A percentile compares a stretch with the other conserved stretches of the same genome.
Evolutionary conservation across 2,888 invertebrate species (phyloP).

Genomic region (Macropis europaea): DNA sequence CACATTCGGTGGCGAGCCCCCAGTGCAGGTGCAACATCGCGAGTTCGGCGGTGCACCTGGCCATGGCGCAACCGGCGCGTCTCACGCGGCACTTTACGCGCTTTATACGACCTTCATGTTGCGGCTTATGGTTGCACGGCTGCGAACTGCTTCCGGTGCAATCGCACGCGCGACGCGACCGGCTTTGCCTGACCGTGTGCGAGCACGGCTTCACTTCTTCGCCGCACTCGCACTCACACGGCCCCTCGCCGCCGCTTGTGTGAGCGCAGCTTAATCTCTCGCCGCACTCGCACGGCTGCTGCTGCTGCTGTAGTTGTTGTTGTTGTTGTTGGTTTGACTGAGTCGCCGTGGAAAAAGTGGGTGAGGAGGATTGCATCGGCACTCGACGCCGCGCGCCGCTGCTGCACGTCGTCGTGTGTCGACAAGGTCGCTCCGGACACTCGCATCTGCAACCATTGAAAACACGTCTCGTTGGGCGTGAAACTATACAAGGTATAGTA

Average conservation of each 20-base stretch:
- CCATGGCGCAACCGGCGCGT: constrained; percentile 77
- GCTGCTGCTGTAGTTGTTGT: constrained; percentile 41
- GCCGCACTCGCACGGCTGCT: constrained; percentile 53
- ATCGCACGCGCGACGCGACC: constrained; percentile 67
- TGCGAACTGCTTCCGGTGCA: constrained; percentile 68
- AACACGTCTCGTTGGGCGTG: background rate
- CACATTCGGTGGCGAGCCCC: constrained; percentile 82
- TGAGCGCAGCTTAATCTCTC: constrained; percentile 57
- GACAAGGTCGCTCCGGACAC: constrained; percentile 72
- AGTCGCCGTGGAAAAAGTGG: constrained; percentile 32
- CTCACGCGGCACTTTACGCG: constrained; percentile 76
- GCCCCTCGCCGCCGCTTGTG: constrained; percentile 46
- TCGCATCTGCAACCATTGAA: constrained; percentile 70
- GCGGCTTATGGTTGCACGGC: constrained; percentile 71
- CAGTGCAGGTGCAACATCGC: constrained; percentile 81
- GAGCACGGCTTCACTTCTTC: constrained; percentile 69
- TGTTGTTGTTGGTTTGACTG: constrained; percentile 37
- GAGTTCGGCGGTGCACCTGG: constrained; percentile 76
- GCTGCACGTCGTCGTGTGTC: constrained; percentile 66
- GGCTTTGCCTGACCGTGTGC: constrained; percentile 70
- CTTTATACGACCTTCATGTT: constrained; percentile 74
- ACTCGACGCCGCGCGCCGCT: constrained; percentile 65
- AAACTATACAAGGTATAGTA: too few relatives aligned
- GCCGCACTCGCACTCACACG: constrained; percentile 68
- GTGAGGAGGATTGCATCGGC: constrained; percentile 33